Evolutionary conservation across 2,113 vertebrate species (phyloP), one percentile per base, ranked within the genome.

Genomic region (Heterochromis multidens): DNA sequence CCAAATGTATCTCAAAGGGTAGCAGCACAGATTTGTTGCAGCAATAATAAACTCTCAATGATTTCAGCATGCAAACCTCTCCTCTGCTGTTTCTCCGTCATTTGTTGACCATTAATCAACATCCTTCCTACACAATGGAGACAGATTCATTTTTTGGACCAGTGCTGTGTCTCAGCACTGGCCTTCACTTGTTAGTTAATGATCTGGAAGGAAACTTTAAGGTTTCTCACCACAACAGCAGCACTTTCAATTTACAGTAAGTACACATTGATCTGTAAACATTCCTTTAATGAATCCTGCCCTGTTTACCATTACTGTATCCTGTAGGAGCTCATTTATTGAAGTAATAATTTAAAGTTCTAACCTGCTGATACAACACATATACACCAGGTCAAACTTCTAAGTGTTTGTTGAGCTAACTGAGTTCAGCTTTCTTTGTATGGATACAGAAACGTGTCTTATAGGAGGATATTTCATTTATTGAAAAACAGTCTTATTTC

Each of bases 51-150:
- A 58, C 72, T 60, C 43, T 25, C 43, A 88, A 7, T 1, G 33
- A 33, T 67, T 59, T 74, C 82, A 27, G 43, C 29, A 62, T 25
- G 37, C 37, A 61, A 57, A 81, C 27, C 52, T 77, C 61, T 78
- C 46, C n/a, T 62, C 52, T 33, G 56, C 80, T n/a, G 56, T 81
- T 65, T 54, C 23, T 19, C 74, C 33, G 4, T 61, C 57, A 60
- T 67, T 60, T 82, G 65, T 54, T 81, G 62, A 82, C 27, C 72
- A 88, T 88, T 81, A 77, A 77, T 88, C 82, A 89, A 77, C 57
- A 74, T 79, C 80, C 60, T 43, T 80, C 77, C 43, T 17, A 58
- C 57, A 78, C 40, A 27, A 16, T 29, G 31, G 57, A 56, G 84
- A 74, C 70, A 49, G 56, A 91, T 91, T 58, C 29, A 33, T 63